Evolutionary conservation across 2,113 vertebrate genomes (phyloP).

Genomic region (Tringa solitaria): DNA sequence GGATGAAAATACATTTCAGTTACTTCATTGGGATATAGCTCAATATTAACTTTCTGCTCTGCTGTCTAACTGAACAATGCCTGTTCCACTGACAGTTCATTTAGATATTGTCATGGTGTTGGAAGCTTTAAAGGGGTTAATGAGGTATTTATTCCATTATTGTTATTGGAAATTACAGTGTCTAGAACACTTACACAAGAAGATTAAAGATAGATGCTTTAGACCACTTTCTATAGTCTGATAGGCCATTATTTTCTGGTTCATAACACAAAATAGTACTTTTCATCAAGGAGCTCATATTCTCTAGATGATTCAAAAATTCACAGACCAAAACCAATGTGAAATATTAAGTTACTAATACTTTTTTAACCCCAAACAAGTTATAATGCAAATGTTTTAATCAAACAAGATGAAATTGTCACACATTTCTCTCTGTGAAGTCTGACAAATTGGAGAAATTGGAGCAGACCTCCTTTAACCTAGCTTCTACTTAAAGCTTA

Average conservation of each 20-base stretch:
- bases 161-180: conserved; percentile 73
- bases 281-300: conserved; percentile 74
- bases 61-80: conserved; percentile 66
- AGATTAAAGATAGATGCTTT: conserved; percentile 77
- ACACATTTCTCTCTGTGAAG: background rate
- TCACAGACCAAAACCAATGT: conserved; percentile 80
- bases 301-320: conserved; percentile 83
- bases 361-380: conserved; percentile 57
- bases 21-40: conserved; percentile 39
- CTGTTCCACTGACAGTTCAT: conserved; percentile 69
- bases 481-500: background rate
- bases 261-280: conserved; percentile 77
- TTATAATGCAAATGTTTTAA: conserved; percentile 24
- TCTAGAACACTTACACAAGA: conserved; percentile 73
- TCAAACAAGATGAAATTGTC: conserved; percentile 21
- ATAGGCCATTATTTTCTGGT: conserved; percentile 81
- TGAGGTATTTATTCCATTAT: conserved; percentile 66
- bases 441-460: background rate
- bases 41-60: conserved; percentile 67
- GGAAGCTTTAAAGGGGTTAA: conserved; percentile 69
- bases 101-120: conserved; percentile 71
- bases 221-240: conserved; percentile 72
- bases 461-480: background rate
- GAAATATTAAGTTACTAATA: conserved; percentile 68
- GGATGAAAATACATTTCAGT: conserved; percentile 32